Conservation (phyloP, 2,888 invertebrate genomes). For the Nephrotoma appendiculata region DNA sequence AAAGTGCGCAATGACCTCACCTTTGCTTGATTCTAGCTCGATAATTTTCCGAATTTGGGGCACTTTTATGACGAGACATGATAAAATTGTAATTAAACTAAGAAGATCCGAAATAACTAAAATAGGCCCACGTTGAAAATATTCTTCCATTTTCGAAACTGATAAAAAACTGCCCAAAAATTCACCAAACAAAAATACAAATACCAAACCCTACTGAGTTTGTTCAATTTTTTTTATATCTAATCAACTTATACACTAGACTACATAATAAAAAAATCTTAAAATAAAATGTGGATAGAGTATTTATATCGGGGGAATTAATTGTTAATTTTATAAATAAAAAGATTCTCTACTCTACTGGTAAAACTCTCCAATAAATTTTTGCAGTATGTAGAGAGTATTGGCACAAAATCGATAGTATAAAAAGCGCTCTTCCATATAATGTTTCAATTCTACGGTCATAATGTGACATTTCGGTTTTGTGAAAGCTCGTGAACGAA, state of each 20-base stretch:
- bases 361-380: not conserved
- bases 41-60: constrained; percentile 63
- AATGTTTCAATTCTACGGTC: not conserved
- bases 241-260: not conserved
- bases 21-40: constrained; percentile 48
- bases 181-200: not conserved
- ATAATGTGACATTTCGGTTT: not conserved
- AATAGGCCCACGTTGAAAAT: constrained; percentile 24
- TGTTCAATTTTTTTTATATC: not conserved
- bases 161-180: not conserved
- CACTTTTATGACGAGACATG: constrained; percentile 64
- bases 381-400: not conserved
- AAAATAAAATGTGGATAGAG: not conserved
- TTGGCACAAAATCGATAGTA: not conserved
- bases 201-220: not conserved
- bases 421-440: not conserved
- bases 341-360: not conserved
- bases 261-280: not conserved
- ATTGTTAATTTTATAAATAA: not conserved
- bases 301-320: not conserved
- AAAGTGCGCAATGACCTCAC: constrained; percentile 30
- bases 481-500: not conserved
- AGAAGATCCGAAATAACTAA: constrained; percentile 38
- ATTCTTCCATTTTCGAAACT: constrained; percentile 11
- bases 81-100: constrained; percentile 59